Percentiles rank a stretch among this genome's conserved stretches.
Conservation (phyloP, 2,113 vertebrate genomes). For the Alligator sinensis region DNA sequence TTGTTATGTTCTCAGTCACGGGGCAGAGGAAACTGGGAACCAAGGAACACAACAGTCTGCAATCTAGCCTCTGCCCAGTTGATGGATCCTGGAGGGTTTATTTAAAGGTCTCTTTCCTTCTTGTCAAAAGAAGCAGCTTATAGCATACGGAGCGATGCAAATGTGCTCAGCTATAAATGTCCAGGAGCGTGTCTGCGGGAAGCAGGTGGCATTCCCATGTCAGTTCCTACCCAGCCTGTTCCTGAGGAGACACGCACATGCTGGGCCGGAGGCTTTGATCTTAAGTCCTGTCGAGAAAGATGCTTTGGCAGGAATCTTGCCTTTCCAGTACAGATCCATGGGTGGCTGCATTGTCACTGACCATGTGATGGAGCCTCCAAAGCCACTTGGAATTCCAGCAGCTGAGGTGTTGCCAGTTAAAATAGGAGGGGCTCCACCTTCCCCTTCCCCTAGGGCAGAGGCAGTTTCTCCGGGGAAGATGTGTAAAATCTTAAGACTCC, state of each 20-base stretch:
- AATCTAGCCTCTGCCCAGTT: not conserved
- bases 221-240: accelerated
- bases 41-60: not conserved
- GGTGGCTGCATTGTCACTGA: constrained; percentile 1
- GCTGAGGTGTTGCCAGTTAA: constrained; percentile 12
- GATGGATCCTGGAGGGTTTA: not conserved
- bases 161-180: not conserved
- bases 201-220: accelerated
- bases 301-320: constrained; percentile 47
- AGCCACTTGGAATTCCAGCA: not conserved
- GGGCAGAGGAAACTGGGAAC: not conserved
- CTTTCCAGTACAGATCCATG: constrained; percentile 30
- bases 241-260: accelerated
- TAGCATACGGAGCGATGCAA: accelerated
- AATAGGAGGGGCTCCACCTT: constrained; percentile 32
- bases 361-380: constrained; percentile 25
- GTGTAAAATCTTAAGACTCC: not conserved
- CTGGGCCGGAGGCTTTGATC: not conserved
- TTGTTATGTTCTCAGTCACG: not conserved
- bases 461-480: accelerated
- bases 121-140: not conserved
- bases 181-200: not conserved
- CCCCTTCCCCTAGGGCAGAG: not conserved
- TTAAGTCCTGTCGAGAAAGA: constrained; percentile 12
- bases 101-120: not conserved